These are phyloP conservation scores for Pseudomyrmex cubaensis DNA, from an alignment of 1,140 invertebrate genomes.

Conservation along the genomic window DNA sequence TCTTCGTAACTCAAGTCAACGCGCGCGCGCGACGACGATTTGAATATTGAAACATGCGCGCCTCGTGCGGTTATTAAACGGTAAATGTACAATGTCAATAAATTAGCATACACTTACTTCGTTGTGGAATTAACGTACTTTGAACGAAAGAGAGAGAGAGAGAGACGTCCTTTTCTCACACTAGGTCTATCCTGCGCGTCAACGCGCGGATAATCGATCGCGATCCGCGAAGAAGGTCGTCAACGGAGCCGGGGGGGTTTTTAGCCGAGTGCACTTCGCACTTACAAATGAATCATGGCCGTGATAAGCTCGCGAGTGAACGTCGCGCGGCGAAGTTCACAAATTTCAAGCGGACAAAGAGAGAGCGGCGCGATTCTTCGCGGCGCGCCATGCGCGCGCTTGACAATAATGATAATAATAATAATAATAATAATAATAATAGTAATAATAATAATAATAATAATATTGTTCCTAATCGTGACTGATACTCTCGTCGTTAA, in stretches of 20 bases:
- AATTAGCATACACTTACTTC: background rate
- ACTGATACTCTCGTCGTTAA: slow-evolving; percentile 45
- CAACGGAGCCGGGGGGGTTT: background rate
- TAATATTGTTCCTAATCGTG: slow-evolving; percentile 56
- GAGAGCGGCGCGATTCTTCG: slow-evolving; percentile 42
- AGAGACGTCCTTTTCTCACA: background rate
- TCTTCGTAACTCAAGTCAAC: background rate
- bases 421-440: no score
- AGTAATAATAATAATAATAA: slow-evolving; percentile 6
- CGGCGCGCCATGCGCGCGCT: background rate
- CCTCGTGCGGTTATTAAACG: background rate
- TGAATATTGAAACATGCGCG: slow-evolving; percentile 21
- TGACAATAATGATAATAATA: slow-evolving; percentile 25
- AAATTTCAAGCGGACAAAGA: slow-evolving; percentile 49
- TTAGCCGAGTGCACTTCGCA: slow-evolving; percentile 31
- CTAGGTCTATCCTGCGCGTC: slow-evolving; percentile 12
- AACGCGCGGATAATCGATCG: slow-evolving; percentile 30
- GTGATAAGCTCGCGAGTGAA: slow-evolving; percentile 11
- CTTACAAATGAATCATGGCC: slow-evolving; percentile 10
- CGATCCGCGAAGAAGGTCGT: slow-evolving; percentile 39
- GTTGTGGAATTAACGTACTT: slow-evolving; percentile 19
- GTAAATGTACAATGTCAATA: background rate
- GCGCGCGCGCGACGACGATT: background rate
- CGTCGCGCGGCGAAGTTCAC: slow-evolving; percentile 30
- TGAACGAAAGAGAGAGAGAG: background rate